Base-by-base conservation (phyloP, 2,113 vertebrate species). In the Pachypanchax playfairii region DNA sequence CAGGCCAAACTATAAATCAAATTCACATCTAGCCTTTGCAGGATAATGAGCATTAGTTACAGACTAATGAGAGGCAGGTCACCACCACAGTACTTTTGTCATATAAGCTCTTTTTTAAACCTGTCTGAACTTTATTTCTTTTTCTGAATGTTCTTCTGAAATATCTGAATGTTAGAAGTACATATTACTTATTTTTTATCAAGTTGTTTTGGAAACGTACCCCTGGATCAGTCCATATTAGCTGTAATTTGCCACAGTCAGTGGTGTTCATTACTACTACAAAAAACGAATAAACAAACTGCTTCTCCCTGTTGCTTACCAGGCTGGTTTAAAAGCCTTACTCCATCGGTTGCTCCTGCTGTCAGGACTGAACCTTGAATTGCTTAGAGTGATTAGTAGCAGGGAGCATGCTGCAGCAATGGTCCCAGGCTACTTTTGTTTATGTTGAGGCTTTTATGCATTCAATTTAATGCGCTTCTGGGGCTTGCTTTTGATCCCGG, bases 391-490 rank as follows among this genome's bases (percentile, higher is more conserved):
- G 86, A 91, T 91, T 85, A 86, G 85, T 75, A 79, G 79, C 71
- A 70, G 72, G 73, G 70, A 81, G 83, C 35, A 59, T 72, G 82
- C 73, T 72, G 77, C 80, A 85, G 79, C 71, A 65, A 38, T 50
- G 38, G 54, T 84, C 83, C 75, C 66, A 43, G 80, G 70, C 85
- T 88, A 83, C 87, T 84, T 88, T 75, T 89, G 86, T 91, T 90
- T 85, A 83, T 65, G 75, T 88, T 85, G 63, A 85, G 76, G 87
- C 87, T 90, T 91, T 88, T 89, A 78, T 53, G 22, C 77, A 79
- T 84, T 86, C 77, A 68, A 53, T 83, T 88, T 84, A 67, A 86
- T 85, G 82, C 73, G 10, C 75, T 83, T 63, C 65, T 36, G 50
- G 77, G 57, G 52, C 48, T 87, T 31, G 66, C 75, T 87, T 91